Evolutionary conservation across 2,888 invertebrate species (phyloP).

Genomic region (Syrista parreyssii): DNA sequence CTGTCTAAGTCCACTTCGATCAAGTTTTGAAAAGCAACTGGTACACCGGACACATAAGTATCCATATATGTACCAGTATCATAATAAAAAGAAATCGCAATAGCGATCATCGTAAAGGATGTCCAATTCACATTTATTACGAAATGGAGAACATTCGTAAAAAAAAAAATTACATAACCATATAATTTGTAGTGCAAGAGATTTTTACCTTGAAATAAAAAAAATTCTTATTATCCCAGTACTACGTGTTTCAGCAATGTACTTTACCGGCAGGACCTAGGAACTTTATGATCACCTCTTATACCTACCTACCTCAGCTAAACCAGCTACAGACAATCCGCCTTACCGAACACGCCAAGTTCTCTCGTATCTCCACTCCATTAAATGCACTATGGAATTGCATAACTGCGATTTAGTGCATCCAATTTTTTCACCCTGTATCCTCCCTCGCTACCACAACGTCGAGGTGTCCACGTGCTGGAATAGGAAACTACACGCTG

Average conservation of each 20-base stretch:
- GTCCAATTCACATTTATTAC: background rate
- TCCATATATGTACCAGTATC: background rate
- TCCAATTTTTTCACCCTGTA: conserved; percentile 12
- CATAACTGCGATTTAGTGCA: conserved; percentile 23
- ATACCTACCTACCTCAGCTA: background rate
- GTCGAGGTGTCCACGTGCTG: background rate
- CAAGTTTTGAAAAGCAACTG: background rate
- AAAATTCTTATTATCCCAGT: background rate
- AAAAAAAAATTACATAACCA: background rate
- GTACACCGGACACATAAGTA: background rate
- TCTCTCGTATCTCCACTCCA: background rate
- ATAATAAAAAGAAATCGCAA: background rate
- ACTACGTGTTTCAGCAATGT: background rate
- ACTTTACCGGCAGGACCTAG: background rate
- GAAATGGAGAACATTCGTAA: background rate
- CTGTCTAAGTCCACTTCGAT: background rate
- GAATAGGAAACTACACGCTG: background rate
- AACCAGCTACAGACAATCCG: background rate
- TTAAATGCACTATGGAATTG: conserved; percentile 11
- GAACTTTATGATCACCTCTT: background rate
- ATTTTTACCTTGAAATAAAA: background rate
- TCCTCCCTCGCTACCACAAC: conserved; percentile 15
- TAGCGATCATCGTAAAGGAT: background rate
- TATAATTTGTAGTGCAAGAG: background rate
- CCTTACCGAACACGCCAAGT: background rate